phyloP scores from a whole-genome alignment of 1,140 invertebrate species.

The Nasonia vitripennis region DNA sequence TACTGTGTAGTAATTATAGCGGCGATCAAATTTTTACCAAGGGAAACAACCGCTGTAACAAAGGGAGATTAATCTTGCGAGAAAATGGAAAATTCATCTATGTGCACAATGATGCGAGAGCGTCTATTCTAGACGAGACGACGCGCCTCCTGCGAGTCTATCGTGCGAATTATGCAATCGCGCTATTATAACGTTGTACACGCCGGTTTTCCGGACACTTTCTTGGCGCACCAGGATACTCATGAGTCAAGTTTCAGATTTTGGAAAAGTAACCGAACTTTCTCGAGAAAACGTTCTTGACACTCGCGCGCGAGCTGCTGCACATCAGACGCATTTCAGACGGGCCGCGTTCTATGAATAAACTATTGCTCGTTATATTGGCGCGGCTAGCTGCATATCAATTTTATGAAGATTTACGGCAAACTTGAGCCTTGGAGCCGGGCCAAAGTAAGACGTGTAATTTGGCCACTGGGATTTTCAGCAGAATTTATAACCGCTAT shows the following conservation, averaged over 20 bases:
- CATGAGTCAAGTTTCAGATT: background rate
- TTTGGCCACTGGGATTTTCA: conserved; percentile 31
- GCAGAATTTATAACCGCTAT: conserved; percentile 13
- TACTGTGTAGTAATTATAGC: no score
- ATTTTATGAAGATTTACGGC: conserved; percentile 46
- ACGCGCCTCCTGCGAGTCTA: background rate
- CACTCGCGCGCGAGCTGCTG: background rate
- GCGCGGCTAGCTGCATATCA: conserved; percentile 39
- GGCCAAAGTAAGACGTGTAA: conserved; percentile 51
- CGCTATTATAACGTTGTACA: no score
- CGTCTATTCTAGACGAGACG: no score
- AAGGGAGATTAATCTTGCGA: background rate
- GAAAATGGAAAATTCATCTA: conserved; percentile 5
- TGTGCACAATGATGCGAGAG: background rate
- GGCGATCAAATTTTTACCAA: no score
- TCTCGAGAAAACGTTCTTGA: conserved; percentile 30
- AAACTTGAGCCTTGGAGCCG: conserved; percentile 31
- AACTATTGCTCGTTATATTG: conserved; percentile 43
- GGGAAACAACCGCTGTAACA: no score
- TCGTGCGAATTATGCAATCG: background rate
- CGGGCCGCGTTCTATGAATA: conserved; percentile 42
- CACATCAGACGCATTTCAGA: conserved; percentile 28
- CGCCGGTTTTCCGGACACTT: no score
- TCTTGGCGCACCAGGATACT: no score
- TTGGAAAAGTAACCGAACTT: conserved; percentile 1